Evolutionary conservation across 2,888 invertebrate genomes (phyloP).

Genomic region (Julus scandinavius): DNA sequence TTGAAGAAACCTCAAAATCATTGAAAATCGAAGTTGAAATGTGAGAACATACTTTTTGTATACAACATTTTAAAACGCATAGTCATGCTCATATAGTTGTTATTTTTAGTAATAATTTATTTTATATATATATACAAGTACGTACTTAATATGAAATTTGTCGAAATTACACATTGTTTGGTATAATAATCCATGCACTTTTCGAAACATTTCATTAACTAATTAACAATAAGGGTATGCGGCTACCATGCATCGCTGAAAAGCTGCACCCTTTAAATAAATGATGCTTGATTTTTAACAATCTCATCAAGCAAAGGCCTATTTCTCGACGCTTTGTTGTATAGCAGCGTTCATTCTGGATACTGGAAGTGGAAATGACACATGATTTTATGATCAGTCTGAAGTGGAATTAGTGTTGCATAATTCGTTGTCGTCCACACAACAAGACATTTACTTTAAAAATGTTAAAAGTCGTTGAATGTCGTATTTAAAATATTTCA

Average conservation of each 20-base stretch:
- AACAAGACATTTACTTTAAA: background rate
- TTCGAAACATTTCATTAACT: background rate
- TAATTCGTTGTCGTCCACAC: background rate
- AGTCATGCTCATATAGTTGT: background rate
- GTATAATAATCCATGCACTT: background rate
- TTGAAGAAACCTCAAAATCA: no score
- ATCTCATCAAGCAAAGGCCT: background rate
- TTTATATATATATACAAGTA: background rate
- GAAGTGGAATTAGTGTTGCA: background rate
- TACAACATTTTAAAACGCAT: background rate
- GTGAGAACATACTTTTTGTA: no score
- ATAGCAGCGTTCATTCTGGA: background rate
- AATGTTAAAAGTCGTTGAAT: no score
- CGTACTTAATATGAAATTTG: conserved; percentile 12
- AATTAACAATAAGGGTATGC: conserved; percentile 13
- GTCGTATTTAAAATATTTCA: no score
- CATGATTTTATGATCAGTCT: background rate
- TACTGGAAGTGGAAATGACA: background rate
- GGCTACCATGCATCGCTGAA: background rate
- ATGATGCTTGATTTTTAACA: background rate
- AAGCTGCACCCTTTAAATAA: background rate
- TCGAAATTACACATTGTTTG: background rate
- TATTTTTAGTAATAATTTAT: conserved; percentile 25
- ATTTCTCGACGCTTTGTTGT: background rate
- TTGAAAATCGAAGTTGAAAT: no score